Percentiles rank a stretch among this genome's conserved stretches.
Evolutionary conservation across 2,888 invertebrate genomes (phyloP).

Genomic region (Drosophila paranaensis): DNA sequence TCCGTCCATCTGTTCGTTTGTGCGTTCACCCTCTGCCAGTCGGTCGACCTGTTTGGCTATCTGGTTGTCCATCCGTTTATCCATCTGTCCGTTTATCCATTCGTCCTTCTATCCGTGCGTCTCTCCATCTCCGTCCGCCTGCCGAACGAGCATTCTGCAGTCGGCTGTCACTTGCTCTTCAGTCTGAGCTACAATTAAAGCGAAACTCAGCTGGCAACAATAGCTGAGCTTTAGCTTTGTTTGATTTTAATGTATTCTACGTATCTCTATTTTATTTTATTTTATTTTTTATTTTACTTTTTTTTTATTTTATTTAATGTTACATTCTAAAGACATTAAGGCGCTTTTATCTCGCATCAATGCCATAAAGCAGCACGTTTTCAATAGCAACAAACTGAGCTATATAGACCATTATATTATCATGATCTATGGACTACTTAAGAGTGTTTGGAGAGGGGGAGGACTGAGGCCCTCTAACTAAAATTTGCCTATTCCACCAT

Average conservation of each 20-base stretch:
- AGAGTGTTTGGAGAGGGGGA: background rate
- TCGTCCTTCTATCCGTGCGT: background rate
- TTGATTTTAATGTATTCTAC: conserved; percentile 22
- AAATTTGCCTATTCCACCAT: conserved; percentile 10
- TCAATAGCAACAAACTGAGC: background rate
- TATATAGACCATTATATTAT: conserved; percentile 2
- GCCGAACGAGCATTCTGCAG: background rate
- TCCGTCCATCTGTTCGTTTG: background rate
- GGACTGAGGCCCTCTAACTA: no score
- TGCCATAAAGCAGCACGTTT: conserved; percentile 34
- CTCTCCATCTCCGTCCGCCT: background rate
- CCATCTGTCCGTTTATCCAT: background rate
- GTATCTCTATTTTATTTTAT: conserved; percentile 5
- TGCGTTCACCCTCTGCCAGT: no score
- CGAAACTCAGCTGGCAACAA: conserved; percentile 19
- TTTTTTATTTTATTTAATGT: conserved; percentile 20
- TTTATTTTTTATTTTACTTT: conserved; percentile 18
- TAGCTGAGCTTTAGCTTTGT: conserved; percentile 2
- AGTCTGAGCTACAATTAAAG: conserved; percentile 22
- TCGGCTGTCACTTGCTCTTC: background rate
- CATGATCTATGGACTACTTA: conserved; percentile 6
- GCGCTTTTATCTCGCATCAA: conserved; percentile 62
- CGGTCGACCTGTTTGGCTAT: no score
- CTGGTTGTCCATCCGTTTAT: background rate
- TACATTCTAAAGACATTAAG: conserved; percentile 77